Evolutionary conservation across 2,797 vertebrate species (phyloP).

Genomic region (Pangasius djambal): DNA sequence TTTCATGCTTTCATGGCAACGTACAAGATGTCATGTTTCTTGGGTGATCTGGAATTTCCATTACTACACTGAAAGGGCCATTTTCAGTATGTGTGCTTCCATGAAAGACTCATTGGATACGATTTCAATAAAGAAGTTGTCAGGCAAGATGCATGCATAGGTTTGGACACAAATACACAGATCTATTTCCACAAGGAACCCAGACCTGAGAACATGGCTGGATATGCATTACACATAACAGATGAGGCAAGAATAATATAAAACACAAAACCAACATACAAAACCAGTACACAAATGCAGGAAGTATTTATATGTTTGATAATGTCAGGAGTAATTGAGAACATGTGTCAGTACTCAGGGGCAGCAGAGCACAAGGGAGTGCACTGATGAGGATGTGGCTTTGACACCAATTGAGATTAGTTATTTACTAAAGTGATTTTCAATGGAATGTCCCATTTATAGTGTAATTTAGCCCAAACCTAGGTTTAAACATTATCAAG

Average conservation of each 20-base stretch:
- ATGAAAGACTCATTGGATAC: background rate
- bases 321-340: slow-evolving; percentile 3
- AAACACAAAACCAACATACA: background rate
- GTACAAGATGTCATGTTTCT: slow-evolving; percentile 9
- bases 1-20: slow-evolving; percentile 15
- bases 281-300: background rate
- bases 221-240: background rate
- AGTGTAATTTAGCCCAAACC: background rate
- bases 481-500: background rate
- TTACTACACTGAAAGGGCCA: slow-evolving; percentile 4
- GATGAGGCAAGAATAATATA: background rate
- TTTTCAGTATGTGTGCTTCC: slow-evolving; percentile 22
- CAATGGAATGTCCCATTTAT: background rate
- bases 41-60: slow-evolving; percentile 29
- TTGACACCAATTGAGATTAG: slow-evolving; percentile 3
- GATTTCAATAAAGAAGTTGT: background rate
- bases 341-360: background rate
- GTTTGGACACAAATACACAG: slow-evolving; percentile 12
- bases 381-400: background rate
- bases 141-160: background rate
- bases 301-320: background rate
- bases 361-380: background rate
- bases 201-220: background rate
- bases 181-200: slow-evolving; percentile 7
- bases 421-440: slow-evolving; percentile 5